Evolutionary conservation across 2,113 vertebrate genomes (phyloP).

Genomic region (Chionodraco myersi): DNA sequence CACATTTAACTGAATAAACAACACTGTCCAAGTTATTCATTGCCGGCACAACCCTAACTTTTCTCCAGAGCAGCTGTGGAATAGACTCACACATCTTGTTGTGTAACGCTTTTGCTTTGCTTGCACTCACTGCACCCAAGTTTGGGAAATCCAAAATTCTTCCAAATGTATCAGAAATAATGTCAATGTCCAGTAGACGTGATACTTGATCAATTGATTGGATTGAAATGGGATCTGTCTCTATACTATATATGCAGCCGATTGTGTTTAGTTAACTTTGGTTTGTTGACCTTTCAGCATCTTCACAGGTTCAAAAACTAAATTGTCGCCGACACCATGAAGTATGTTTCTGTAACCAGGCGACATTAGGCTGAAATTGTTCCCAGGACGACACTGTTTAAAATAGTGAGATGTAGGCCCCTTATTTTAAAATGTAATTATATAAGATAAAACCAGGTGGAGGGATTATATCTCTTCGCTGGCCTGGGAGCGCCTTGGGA

Average conservation of each 20-base stretch:
- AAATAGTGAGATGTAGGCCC: too few relatives aligned
- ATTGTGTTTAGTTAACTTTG: too few relatives aligned
- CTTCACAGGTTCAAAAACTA: not conserved
- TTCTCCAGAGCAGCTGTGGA: conserved; percentile 1
- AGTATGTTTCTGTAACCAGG: not conserved
- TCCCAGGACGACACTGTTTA: too few relatives aligned
- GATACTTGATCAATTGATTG: not conserved
- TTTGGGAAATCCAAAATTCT: not conserved
- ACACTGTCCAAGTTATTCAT: conserved; percentile 33
- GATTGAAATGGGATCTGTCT: not conserved
- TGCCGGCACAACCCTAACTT: not conserved
- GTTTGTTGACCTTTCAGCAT: not conserved
- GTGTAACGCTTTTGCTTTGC: not conserved
- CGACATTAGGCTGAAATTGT: too few relatives aligned
- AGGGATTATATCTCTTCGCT: too few relatives aligned
- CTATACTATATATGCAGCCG: too few relatives aligned
- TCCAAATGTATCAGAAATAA: not conserved
- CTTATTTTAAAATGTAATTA: too few relatives aligned
- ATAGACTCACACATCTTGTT: conserved; percentile 15
- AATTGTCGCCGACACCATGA: not conserved
- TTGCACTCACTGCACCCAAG: not conserved
- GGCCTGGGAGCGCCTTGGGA: too few relatives aligned
- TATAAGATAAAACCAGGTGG: too few relatives aligned
- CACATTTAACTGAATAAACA: conserved; percentile 45
- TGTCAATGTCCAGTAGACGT: too few relatives aligned